phyloP scores from a whole-genome alignment of 1,140 invertebrate species.

The Drosophila ercepeae region DNA sequence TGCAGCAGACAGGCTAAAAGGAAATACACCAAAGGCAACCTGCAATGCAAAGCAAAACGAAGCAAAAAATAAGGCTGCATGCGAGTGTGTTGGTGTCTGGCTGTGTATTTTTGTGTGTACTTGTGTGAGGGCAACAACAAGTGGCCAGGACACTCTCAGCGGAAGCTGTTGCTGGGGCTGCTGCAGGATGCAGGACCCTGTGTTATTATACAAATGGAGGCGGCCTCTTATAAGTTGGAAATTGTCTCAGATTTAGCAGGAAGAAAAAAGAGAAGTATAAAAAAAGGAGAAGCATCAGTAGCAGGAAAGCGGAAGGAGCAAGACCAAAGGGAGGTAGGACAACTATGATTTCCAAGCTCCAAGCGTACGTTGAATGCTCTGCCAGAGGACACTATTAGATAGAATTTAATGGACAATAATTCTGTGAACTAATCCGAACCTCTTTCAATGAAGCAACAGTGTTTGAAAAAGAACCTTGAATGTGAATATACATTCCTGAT shows the following conservation, averaged over 20 bases:
- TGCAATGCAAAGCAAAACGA: conserved; percentile 44
- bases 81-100: neutral
- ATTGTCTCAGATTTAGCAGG: conserved; percentile 76
- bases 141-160: conserved; percentile 63
- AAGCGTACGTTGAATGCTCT: conserved; percentile 28
- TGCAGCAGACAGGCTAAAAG: conserved; percentile 68
- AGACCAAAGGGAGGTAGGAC: neutral
- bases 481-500: conserved; percentile 12
- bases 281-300: neutral
- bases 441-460: neutral
- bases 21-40: conserved; percentile 75
- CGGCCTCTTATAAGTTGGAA: conserved; percentile 68
- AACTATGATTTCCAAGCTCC: neutral
- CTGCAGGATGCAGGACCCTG: conserved; percentile 60
- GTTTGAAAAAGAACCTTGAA: neutral
- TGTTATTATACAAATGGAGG: conserved; percentile 77
- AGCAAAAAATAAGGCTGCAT: conserved; percentile 18
- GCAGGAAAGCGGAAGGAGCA: neutral
- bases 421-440: conserved; percentile 1
- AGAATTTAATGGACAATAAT: conserved; percentile 20
- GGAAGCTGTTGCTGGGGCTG: conserved; percentile 58
- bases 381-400: neutral
- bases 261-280: conserved; percentile 35
- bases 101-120: neutral
- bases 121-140: conserved; percentile 59